A percentile compares a stretch with the other conserved stretches of the same genome.
Evolutionary conservation across 1,140 invertebrate species (phyloP).

Genomic region (Akabosia matsudoensis): DNA sequence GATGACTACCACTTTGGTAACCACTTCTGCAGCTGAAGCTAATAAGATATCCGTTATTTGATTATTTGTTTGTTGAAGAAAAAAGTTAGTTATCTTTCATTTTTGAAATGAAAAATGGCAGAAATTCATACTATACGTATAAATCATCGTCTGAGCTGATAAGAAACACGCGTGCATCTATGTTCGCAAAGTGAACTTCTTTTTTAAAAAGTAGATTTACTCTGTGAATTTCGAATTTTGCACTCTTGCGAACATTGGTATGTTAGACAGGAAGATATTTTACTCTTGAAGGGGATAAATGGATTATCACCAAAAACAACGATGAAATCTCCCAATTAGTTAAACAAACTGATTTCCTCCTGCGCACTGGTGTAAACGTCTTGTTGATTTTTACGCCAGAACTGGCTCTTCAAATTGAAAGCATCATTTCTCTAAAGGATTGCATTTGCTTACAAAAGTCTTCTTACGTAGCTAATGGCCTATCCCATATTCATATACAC

Average conservation of each 20-base stretch:
- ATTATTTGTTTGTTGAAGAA: neutral
- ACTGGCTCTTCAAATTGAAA: no score
- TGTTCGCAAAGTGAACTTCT: neutral
- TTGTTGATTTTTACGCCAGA: no score
- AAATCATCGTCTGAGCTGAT: neutral
- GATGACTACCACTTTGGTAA: neutral
- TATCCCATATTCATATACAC: no score
- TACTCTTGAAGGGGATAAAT: neutral
- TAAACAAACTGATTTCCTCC: neutral
- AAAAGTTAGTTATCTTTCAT: neutral
- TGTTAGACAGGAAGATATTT: neutral
- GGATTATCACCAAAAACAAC: neutral
- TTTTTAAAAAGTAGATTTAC: no score
- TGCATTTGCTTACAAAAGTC: no score
- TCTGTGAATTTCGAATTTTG: neutral
- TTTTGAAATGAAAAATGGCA: slow-evolving; percentile 12
- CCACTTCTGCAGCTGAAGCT: neutral
- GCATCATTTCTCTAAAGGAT: no score
- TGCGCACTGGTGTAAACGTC: no score
- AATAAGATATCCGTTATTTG: neutral
- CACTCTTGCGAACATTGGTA: neutral
- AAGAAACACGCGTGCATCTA: neutral
- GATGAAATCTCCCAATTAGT: neutral
- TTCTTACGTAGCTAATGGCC: no score
- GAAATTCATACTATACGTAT: neutral